Conservation (phyloP, 2,113 vertebrate species). For the Romanogobio albipinnatus region DNA sequence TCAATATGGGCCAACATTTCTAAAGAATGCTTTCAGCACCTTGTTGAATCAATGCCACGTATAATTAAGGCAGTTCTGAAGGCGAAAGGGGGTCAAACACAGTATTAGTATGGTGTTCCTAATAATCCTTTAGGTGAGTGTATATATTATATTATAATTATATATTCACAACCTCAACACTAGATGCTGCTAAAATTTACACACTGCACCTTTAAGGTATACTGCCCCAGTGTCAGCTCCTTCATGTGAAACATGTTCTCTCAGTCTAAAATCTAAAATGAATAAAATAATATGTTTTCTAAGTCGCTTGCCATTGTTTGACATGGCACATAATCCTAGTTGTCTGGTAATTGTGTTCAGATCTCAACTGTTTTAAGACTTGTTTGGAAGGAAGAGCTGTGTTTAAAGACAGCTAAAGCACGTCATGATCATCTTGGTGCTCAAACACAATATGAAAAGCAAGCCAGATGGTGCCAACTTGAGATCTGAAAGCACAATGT, state of each 20-base stretch:
- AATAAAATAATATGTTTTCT: not conserved
- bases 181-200: too few relatives aligned
- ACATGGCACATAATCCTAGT: not conserved
- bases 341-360: slow-evolving; percentile 14
- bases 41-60: too few relatives aligned
- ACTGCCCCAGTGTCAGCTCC: not conserved
- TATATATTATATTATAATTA: too few relatives aligned
- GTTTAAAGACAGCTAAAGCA: not conserved
- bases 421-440: not conserved
- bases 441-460: not conserved
- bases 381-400: too few relatives aligned
- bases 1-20: too few relatives aligned
- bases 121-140: too few relatives aligned
- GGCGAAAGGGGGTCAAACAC: too few relatives aligned
- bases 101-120: too few relatives aligned
- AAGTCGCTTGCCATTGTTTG: not conserved
- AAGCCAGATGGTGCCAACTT: not conserved
- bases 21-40: too few relatives aligned
- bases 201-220: not conserved
- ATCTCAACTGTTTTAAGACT: not conserved
- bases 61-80: too few relatives aligned
- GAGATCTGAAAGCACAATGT: not conserved
- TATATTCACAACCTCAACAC: too few relatives aligned
- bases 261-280: not conserved
- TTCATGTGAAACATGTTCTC: not conserved